Evolutionary conservation across 2,888 invertebrate genomes (phyloP), one percentile per base, ranked within the genome.

Genomic region (Cataglyphis rosenhaueri): DNA sequence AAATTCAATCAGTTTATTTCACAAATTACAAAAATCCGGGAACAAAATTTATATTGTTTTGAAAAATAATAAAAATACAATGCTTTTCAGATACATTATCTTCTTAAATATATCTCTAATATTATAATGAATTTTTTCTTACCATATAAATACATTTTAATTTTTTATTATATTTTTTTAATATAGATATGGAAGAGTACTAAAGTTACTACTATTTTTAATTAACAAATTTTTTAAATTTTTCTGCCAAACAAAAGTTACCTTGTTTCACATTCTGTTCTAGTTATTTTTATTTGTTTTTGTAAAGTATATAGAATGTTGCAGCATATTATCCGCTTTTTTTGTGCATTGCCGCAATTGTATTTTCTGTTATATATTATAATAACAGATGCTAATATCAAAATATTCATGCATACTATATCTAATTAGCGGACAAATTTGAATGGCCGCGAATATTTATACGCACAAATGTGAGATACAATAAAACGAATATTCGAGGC

Each of bases 401-500:
- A 64, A 75, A 75, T 21, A 3, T 10, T 25, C 29, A 55, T 38
- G 25, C 35, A 65, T 76, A 65, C 65, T 65, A 25, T 65, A 65
- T 76, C 38, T 65, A 65, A 76, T 76, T 65, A 55, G 38, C 35
- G n/a, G 38, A 65, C 65, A 76, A 65, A 76, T 76, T 65, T n/a
- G 65, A 71, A 44, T 79, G 59, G 44, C 44, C 78, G 35, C 44
- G 29, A 59, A 71, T 44, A 44, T n/a, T 78, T 70, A 29, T 32
- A 25, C 29, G 18, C 32, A 55, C 41, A 18, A 35, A 25, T 52
- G n/a, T 52, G n/a, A 78, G 29, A 78, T 88, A 76, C 38, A 62
- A 70, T 21, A 71, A 78, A 85, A 89, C 82, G 85, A 88, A 89
- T 81, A 81, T 66, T 73, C 85, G 38, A 74, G 78, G 76, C 83